A percentile compares a stretch with the other conserved stretches of the same genome.
Evolutionary conservation across 53 echinoderm and acorn worm species (phyloP).

Genomic region (Hippasteria phrygiana): DNA sequence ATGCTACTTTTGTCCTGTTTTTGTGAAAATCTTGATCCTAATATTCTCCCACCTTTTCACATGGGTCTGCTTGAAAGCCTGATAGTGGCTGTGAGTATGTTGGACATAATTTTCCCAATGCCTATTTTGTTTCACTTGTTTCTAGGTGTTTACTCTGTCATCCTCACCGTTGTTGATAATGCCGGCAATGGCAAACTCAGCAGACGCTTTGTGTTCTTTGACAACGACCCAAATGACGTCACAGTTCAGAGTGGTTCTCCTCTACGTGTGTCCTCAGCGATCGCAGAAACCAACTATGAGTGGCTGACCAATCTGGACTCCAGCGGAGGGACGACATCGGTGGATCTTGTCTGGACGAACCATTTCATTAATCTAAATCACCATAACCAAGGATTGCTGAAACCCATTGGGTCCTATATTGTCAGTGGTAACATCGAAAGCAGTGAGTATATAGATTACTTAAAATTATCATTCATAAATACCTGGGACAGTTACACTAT

Average conservation of each 20-base stretch:
- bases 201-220: conserved; percentile 65
- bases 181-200: conserved; percentile 45
- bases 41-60: too few species aligned
- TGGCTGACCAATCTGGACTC: conserved; percentile 48
- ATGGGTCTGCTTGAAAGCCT: too few species aligned
- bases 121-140: too few species aligned
- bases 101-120: too few species aligned
- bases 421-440: neutral
- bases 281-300: conserved; percentile 5
- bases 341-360: conserved; percentile 40
- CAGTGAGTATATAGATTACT: conserved; percentile 58
- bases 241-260: neutral
- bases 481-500: too few species aligned
- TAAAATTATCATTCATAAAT: too few species aligned
- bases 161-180: conserved; percentile 49
- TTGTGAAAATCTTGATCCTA: too few species aligned
- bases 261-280: conserved; percentile 20
- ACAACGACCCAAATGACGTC: conserved; percentile 48
- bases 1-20: too few species aligned
- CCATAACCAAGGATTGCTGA: conserved; percentile 42
- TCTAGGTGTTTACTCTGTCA: neutral
- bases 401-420: conserved; percentile 38
- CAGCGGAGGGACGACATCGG: neutral
- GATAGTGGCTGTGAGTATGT: too few species aligned
- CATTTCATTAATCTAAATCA: conserved; percentile 38